Percentiles rank a stretch among this genome's conserved stretches.
Evolutionary conservation across 2,113 vertebrate genomes (phyloP).

Genomic region (Choloepus hoffmanni): DNA sequence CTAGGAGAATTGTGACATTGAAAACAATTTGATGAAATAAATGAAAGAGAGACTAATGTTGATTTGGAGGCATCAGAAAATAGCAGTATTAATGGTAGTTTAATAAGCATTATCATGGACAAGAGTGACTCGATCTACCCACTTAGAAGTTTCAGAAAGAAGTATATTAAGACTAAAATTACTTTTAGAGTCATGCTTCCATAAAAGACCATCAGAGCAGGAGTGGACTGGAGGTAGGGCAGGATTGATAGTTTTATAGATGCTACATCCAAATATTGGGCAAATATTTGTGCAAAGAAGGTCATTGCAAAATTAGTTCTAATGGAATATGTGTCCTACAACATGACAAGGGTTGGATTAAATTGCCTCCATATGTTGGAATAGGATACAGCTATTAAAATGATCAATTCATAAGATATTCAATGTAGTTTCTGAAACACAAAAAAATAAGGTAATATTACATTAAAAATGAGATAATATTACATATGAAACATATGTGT

Average conservation of each 20-base stretch:
- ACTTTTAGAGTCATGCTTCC: not conserved
- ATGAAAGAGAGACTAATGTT: not conserved
- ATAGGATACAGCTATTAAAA: not conserved
- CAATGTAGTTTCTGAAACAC: not conserved
- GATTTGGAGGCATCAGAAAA: not conserved
- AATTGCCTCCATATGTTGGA: not conserved
- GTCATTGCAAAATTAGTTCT: not conserved
- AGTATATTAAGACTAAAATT: not conserved
- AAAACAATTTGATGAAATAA: not conserved
- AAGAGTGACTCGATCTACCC: no score
- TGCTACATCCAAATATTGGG: not conserved
- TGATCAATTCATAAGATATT: not conserved
- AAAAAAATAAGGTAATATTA: not conserved
- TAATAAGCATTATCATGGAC: not conserved
- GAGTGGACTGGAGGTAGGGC: rapidly evolving
- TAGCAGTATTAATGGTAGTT: not conserved
- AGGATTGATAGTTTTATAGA: not conserved
- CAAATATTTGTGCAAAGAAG: not conserved
- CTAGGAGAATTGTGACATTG: not conserved
- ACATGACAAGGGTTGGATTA: not conserved
- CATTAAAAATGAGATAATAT: not conserved
- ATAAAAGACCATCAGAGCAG: not conserved
- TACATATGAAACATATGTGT: not conserved
- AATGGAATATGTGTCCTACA: not conserved
- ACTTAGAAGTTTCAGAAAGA: not conserved